Evolutionary conservation across 2,113 vertebrate species (phyloP).

Genomic region (Aspiorhynchus laticeps): DNA sequence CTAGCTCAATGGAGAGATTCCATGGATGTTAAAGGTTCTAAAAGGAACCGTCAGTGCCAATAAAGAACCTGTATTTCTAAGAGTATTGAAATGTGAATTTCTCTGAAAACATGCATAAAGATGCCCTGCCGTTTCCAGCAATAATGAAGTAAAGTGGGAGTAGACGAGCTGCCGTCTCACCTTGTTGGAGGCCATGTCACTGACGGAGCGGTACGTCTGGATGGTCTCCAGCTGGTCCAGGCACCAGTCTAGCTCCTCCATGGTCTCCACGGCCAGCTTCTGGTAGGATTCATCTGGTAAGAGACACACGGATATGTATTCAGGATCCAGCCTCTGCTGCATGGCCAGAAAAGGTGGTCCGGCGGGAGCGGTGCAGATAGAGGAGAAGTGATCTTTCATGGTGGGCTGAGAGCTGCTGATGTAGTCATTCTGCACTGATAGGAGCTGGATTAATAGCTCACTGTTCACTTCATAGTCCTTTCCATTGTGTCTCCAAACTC

Average conservation of each 20-base stretch:
- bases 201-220: conserved; percentile 60
- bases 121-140: neutral
- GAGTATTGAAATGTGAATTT: neutral
- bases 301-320: conserved; percentile 39
- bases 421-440: conserved; percentile 16
- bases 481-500: neutral
- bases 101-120: neutral
- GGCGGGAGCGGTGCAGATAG: conserved; percentile 11
- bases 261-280: conserved; percentile 58
- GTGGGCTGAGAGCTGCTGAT: conserved; percentile 22
- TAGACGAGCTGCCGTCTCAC: conserved; percentile 14
- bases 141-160: neutral
- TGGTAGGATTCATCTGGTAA: conserved; percentile 59
- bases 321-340: conserved; percentile 25
- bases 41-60: neutral
- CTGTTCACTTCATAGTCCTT: neutral
- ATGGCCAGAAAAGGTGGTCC: conserved; percentile 39
- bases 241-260: conserved; percentile 62
- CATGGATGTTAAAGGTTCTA: neutral
- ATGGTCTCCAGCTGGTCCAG: conserved; percentile 61
- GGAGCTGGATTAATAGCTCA: conserved; percentile 18
- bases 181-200: conserved; percentile 63
- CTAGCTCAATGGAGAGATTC: neutral
- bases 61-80: too few relatives aligned
- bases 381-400: conserved; percentile 28